Conservation (phyloP, 1,140 invertebrate genomes). For the Anastatus disparis region DNA sequence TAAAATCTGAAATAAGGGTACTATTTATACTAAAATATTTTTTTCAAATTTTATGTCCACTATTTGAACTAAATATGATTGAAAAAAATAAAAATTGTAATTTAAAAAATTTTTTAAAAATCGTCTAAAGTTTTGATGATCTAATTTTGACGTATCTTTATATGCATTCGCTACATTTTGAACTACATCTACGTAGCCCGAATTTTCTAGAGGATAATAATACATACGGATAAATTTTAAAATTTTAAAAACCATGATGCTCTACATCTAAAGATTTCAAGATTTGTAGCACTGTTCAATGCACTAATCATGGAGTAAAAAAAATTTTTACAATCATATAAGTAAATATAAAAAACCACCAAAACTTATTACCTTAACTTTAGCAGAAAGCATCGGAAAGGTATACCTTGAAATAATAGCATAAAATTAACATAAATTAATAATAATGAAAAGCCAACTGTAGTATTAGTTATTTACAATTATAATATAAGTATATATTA, state of each 20-base stretch:
- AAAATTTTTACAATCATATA: slow-evolving; percentile 44
- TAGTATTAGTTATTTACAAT: neutral
- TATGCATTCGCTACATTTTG: slow-evolving; percentile 48
- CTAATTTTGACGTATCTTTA: slow-evolving; percentile 13
- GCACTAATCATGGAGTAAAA: slow-evolving; percentile 51
- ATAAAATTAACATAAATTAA: slow-evolving; percentile 39
- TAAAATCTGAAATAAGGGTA: too few relatives aligned
- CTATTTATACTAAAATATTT: too few relatives aligned
- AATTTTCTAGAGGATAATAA: slow-evolving; percentile 51
- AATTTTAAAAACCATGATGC: slow-evolving; percentile 59
- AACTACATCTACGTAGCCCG: slow-evolving; percentile 51
- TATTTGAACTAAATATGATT: too few relatives aligned
- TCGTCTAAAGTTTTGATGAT: too few relatives aligned
- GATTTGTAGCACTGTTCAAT: slow-evolving; percentile 48
- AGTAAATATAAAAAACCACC: slow-evolving; percentile 42
- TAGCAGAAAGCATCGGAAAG: slow-evolving; percentile 41
- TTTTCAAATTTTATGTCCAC: too few relatives aligned
- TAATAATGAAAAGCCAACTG: too few relatives aligned
- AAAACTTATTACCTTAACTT: slow-evolving; percentile 44
- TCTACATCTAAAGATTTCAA: slow-evolving; percentile 56
- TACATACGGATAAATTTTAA: slow-evolving; percentile 47
- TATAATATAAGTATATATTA: neutral
- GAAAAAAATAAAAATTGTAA: too few relatives aligned
- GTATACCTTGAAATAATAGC: slow-evolving; percentile 42
- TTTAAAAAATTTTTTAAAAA: too few relatives aligned